Evolutionary conservation across 2,113 vertebrate genomes (phyloP).

Genomic region (Lutjanus erythropterus): DNA sequence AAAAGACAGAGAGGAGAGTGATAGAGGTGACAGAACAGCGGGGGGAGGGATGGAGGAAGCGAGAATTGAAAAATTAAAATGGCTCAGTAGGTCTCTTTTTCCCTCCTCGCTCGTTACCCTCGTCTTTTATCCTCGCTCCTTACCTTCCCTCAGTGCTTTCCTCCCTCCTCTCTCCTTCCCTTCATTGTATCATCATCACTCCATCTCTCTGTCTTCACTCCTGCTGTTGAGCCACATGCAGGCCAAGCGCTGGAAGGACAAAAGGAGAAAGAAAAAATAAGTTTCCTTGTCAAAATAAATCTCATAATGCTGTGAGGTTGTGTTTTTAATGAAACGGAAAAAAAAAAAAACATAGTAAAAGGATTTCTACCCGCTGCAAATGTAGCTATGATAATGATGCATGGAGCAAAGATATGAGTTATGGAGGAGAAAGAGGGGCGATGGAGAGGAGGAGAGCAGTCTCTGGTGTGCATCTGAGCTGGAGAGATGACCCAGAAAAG

Average conservation of each 20-base stretch:
- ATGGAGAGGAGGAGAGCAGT: constrained; percentile 16
- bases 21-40: constrained; percentile 19
- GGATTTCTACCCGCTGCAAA: neutral
- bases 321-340: constrained; percentile 1
- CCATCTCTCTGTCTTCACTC: neutral
- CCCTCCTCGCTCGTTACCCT: constrained; percentile 21
- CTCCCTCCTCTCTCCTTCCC: neutral
- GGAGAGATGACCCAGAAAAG: constrained; percentile 77
- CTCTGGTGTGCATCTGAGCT: constrained; percentile 56
- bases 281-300: neutral
- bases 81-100: constrained; percentile 8
- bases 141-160: neutral
- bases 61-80: constrained; percentile 35
- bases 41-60: constrained; percentile 8
- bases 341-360: neutral
- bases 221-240: constrained; percentile 7
- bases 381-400: neutral
- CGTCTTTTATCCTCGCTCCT: neutral
- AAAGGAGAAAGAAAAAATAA: neutral
- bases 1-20: constrained; percentile 1
- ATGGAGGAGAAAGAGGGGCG: constrained; percentile 15
- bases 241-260: neutral
- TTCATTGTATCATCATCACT: neutral
- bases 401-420: constrained; percentile 21
- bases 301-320: neutral